Conservation (phyloP, 2,888 invertebrate genomes). For the Sphaeridia pumilis region DNA sequence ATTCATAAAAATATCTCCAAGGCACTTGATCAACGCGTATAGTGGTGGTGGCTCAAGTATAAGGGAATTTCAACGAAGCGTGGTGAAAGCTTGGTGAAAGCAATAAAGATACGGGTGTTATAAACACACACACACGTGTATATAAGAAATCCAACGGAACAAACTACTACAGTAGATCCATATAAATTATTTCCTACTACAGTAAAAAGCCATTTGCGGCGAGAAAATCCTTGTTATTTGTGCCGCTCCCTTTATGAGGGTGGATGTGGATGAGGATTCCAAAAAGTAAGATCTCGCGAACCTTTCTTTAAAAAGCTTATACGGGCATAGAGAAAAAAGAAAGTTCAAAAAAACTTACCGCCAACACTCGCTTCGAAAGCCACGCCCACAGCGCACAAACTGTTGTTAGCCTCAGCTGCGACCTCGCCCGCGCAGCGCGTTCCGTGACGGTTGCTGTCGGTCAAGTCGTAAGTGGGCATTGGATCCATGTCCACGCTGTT, state of each 20-base stretch:
- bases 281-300: no score
- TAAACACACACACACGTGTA: not conserved
- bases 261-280: no score
- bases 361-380: conserved; percentile 92
- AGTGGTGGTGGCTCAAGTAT: no score
- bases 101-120: no score
- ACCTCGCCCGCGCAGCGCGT: conserved; percentile 89
- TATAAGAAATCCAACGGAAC: not conserved
- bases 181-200: conserved; percentile 4
- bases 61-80: no score
- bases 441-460: conserved; percentile 89
- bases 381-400: conserved; percentile 89
- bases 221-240: no score
- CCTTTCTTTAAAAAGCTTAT: no score
- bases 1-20: no score
- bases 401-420: conserved; percentile 92
- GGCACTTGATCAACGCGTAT: no score
- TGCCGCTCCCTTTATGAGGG: no score
- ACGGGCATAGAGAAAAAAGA: no score
- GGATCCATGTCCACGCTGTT: conserved; percentile 91
- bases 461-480: conserved; percentile 92
- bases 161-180: not conserved
- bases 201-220: conserved; percentile 1
- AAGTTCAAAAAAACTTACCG: conserved; percentile 47
- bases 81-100: no score